Evolutionary conservation across 2,113 vertebrate species (phyloP), one percentile per base, ranked within the genome.

Genomic region (Cyphomyrus discorhynchus): DNA sequence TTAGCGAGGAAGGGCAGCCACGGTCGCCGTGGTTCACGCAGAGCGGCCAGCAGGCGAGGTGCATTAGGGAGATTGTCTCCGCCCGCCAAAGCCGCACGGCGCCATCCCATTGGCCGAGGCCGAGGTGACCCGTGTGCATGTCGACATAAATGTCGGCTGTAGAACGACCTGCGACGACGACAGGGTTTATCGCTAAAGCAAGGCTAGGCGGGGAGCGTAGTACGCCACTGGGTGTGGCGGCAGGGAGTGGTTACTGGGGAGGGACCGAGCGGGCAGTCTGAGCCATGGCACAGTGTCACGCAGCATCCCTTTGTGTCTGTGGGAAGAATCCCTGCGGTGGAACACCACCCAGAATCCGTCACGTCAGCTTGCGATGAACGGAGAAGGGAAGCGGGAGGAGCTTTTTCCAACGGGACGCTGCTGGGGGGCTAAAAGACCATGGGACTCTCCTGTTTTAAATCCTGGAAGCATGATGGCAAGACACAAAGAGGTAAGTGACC

Each of bases 41-140:
- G 80, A 2, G 45, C 2, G 49, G 50, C 31, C 35, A 17, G 31
- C 84, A 42, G 52, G 53, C 13, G 77, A 3, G 85, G 39, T 82
- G 66, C 89, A 90, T 90, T 90, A 90, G 89, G 89, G 45, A 88
- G 45, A 90, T 90, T 90, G 86, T 70, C 62, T 87, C 62, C n/a
- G 11, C 8, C 47, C 15, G 46, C 15, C 15, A 42, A 50, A 39
- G n/a, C 21, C 3, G 11, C 15, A 3, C 17, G 4, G 50, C 39
- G 5, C 50, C 19, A 35, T 31, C 52, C 27, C 66, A 90, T 90
- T 86, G 83, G 82, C 53, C 19, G 49, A n/a, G 88, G 31, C 27
- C 7, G 88, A 49, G 31, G 42, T 52, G 24, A 8, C 27, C 47
- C 45, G 11, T 58, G 62, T 52, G 47, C 70, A 49, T 90, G 42